A percentile compares a stretch with the other conserved stretches of the same genome.
Conservation (phyloP, 2,113 vertebrate genomes). For the Tretioscincus oriximinensis region DNA sequence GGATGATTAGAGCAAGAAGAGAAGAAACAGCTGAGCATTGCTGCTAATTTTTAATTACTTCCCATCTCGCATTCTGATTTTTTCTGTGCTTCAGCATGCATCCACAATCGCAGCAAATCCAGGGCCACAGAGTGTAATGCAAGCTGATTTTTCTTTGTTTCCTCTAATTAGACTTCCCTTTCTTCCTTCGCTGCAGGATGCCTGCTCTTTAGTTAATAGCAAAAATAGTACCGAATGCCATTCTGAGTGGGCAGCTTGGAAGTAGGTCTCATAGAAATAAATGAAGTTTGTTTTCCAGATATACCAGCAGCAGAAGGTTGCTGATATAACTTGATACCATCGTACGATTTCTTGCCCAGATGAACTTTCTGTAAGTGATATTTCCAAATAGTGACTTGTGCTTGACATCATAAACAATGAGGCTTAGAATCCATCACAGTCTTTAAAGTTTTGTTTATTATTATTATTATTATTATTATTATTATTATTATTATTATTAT, state of each 20-base stretch:
- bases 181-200: constrained; percentile 19
- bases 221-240: neutral
- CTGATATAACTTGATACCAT: neutral
- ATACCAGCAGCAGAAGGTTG: neutral
- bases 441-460: too few species aligned
- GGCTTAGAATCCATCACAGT: neutral
- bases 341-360: neutral
- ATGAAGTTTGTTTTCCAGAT: neutral
- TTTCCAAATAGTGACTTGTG: neutral
- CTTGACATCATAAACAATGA: neutral
- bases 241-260: neutral
- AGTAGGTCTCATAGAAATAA: neutral
- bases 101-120: constrained; percentile 27
- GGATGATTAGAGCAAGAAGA: neutral
- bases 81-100: neutral
- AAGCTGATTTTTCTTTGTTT: constrained; percentile 33
- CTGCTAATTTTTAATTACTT: constrained; percentile 28
- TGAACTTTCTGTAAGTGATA: constrained; percentile 8
- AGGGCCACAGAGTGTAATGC: constrained; percentile 24
- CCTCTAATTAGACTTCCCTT: constrained; percentile 18
- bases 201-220: constrained; percentile 8
- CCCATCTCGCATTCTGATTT: neutral
- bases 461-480: too few species aligned
- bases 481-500: too few species aligned
- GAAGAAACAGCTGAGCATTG: neutral